A percentile compares a stretch with the other conserved stretches of the same genome.
Evolutionary conservation across 2,113 vertebrate species (phyloP).

Genomic region (Thalassoma bifasciatum): DNA sequence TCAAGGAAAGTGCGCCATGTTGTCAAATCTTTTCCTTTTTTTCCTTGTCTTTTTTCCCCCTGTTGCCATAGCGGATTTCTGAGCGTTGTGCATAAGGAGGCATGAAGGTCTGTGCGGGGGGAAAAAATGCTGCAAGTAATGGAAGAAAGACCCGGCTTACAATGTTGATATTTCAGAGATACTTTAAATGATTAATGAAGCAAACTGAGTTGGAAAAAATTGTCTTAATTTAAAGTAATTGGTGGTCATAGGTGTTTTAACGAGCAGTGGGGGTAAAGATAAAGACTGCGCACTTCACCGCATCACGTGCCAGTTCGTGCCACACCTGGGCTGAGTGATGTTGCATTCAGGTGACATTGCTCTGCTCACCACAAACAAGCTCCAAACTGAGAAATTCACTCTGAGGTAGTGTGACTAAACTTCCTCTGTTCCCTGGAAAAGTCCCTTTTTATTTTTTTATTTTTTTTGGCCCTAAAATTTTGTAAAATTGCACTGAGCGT

Average conservation of each 20-base stretch:
- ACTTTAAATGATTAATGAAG: not conserved
- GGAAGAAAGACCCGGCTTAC: not conserved
- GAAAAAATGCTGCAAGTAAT: not conserved
- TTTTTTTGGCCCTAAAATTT: too few species aligned
- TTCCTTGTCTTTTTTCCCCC: slow-evolving; percentile 41
- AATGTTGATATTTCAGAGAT: not conserved
- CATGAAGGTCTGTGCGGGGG: slow-evolving; percentile 28
- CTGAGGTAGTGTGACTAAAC: too few species aligned
- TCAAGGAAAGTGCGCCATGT: slow-evolving; percentile 86
- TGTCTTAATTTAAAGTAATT: not conserved
- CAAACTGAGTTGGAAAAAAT: not conserved
- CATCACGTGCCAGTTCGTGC: not conserved
- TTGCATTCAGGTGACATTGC: not conserved
- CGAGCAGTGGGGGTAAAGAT: not conserved
- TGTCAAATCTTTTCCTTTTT: slow-evolving; percentile 82
- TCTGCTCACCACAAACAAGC: not conserved
- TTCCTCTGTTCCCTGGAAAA: too few species aligned
- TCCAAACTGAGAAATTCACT: too few species aligned
- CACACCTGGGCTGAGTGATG: slow-evolving; percentile 1
- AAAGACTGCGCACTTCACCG: not conserved
- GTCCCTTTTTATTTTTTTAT: too few species aligned
- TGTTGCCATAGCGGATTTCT: slow-evolving; percentile 70
- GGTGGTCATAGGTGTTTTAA: not conserved
- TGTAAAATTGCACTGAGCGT: too few species aligned
- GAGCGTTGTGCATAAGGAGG: slow-evolving; percentile 46